Base-by-base conservation (phyloP, 2,797 vertebrate species). In the Podarcis siculus region DNA sequence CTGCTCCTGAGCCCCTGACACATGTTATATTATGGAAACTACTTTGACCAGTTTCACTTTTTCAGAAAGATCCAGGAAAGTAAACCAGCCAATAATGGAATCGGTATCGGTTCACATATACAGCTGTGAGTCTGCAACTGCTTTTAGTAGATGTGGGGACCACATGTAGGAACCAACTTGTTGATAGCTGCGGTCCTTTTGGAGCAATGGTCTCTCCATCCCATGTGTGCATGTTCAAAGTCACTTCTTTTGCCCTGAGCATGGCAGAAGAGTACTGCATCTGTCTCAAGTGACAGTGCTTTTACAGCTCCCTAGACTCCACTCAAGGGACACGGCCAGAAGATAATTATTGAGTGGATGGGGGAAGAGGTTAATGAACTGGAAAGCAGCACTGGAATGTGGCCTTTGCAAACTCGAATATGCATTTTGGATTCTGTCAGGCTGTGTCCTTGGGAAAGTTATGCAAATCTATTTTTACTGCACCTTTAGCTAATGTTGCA, bases 301-400 rank as follows among this genome's bases (percentile, higher is more conserved):
- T 89, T 93, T 89, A 85, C 87, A 94, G 87, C 82, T 91, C 79
- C 73, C 92, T 87, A 82, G 79, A 88, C 30, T 83, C 42, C 42
- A 82, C 82, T 94, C 85, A 85, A 93, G 88, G 89, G 89, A 91
- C 80, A 85, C 82, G 91, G 85, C 81, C 82, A 87, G 84, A 82
- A 93, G 79, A 79, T 87, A 94, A 94, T 95, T 95, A 91, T 90
- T 83, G 90, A 85, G 61, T 90, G 90, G 42, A 76, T 58, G 75
- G 88, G 91, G 87, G 91, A 94, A 12, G 71, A 89, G 93, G 80
- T 88, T 93, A 94, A 95, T 94, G 87, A 94, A 84, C 78, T 94
- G 86, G 89, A 92, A 92, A 93, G 66, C 35, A 85, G 13, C 79
- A 87, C 90, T 88, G 89, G 94, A 95, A 91, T 85, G 10, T 64